These are phyloP conservation scores for Penaeus monodon DNA, from an alignment of 2,888 invertebrate species.

Conservation along the genomic window DNA sequence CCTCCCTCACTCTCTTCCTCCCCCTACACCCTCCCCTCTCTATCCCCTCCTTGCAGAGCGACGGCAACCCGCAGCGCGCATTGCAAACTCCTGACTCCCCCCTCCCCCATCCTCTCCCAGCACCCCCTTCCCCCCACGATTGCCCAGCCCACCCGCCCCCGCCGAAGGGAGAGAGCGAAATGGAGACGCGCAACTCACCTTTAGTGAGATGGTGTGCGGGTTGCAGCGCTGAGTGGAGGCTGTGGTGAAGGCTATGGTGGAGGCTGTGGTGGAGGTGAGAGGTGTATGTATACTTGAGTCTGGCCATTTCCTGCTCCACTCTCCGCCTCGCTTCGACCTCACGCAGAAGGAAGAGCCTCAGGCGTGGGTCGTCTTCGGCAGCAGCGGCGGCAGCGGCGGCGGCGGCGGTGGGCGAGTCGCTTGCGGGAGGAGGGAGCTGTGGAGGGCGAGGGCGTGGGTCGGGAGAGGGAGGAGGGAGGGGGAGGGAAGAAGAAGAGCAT, in stretches of 20 bases:
- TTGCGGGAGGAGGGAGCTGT: constrained; percentile 29
- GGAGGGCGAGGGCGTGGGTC: not conserved
- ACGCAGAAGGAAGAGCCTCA: constrained; percentile 57
- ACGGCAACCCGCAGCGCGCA: no score
- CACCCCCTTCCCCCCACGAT: not conserved
- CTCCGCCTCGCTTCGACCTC: constrained; percentile 61
- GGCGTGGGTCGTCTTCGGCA: constrained; percentile 55
- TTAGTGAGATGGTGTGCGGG: constrained; percentile 42
- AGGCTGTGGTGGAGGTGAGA: constrained; percentile 60
- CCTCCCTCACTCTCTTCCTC: not conserved
- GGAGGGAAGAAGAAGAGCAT: not conserved
- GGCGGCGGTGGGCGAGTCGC: constrained; percentile 32
- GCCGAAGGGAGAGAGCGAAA: not conserved
- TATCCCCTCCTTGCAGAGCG: no score
- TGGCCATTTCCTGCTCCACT: constrained; percentile 63
- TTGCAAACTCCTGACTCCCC: no score
- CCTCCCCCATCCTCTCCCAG: constrained; percentile 6
- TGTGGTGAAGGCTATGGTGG: constrained; percentile 58
- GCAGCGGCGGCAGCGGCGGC: constrained; percentile 22
- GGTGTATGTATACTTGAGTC: constrained; percentile 62
- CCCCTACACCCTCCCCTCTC: no score
- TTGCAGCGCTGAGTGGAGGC: constrained; percentile 41
- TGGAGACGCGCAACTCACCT: constrained; percentile 18
- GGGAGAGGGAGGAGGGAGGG: not conserved
- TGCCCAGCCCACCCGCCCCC: not conserved